These are phyloP conservation scores for Brachystomella parvula DNA, from an alignment of 1,140 invertebrate genomes.

Conservation along the genomic window DNA sequence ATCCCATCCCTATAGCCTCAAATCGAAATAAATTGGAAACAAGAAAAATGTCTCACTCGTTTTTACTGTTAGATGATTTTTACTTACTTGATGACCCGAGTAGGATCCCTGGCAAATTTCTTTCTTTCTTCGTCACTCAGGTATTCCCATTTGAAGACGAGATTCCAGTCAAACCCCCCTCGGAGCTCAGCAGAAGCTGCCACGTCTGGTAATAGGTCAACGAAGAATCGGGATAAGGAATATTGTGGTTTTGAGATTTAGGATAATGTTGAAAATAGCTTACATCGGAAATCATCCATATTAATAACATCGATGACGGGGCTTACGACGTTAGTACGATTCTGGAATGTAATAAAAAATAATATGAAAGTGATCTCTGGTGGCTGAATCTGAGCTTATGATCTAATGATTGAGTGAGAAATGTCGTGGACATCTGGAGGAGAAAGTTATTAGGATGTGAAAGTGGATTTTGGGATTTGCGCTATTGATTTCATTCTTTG, in stretches of 20 bases:
- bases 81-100: slow-evolving; percentile 48
- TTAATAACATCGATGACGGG: slow-evolving; percentile 96
- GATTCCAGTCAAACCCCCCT: slow-evolving; percentile 96
- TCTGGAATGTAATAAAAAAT: slow-evolving; percentile 47
- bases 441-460: too few species aligned
- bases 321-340: slow-evolving; percentile 80
- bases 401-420: too few species aligned
- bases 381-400: slow-evolving; percentile 4
- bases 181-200: slow-evolving; percentile 81
- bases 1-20: not conserved
- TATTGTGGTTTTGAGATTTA: not conserved
- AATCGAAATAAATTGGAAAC: not conserved
- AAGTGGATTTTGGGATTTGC: too few species aligned
- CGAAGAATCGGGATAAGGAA: slow-evolving; percentile 58
- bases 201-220: slow-evolving; percentile 72
- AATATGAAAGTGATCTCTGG: not conserved
- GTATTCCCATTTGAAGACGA: slow-evolving; percentile 93
- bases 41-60: not conserved
- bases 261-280: not conserved
- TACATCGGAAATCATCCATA: slow-evolving; percentile 91
- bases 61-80: not conserved
- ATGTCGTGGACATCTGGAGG: too few species aligned
- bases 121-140: slow-evolving; percentile 72
- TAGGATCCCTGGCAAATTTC: slow-evolving; percentile 67
- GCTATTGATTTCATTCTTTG: too few species aligned